Evolutionary conservation across 2,888 invertebrate species (phyloP).

Genomic region (Lottia gigantea): DNA sequence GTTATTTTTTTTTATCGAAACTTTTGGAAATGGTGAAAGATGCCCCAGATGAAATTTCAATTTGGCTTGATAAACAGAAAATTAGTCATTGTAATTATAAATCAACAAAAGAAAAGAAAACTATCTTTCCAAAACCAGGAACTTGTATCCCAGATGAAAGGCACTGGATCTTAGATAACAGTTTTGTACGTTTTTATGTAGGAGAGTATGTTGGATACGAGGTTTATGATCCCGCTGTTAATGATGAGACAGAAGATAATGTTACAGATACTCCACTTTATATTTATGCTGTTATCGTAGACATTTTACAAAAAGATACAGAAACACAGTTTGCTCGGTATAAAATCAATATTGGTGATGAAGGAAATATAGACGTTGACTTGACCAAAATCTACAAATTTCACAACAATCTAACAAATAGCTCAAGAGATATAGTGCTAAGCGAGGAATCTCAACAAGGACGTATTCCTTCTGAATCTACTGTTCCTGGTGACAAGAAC

Average conservation of each 20-base stretch:
- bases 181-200: slow-evolving; percentile 7
- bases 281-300: slow-evolving; percentile 8
- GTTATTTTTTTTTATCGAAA: too few relatives aligned
- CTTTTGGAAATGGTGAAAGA: neutral
- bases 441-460: neutral
- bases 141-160: slow-evolving; percentile 12
- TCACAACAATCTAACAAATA: neutral
- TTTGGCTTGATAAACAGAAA: neutral
- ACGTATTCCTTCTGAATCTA: slow-evolving; percentile 4
- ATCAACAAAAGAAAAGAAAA: neutral
- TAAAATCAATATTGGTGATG: slow-evolving; percentile 17
- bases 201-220: slow-evolving; percentile 17
- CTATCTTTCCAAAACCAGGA: slow-evolving; percentile 15
- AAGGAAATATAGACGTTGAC: slow-evolving; percentile 7
- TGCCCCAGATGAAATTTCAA: neutral
- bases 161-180: slow-evolving; percentile 18
- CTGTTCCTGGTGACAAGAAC: neutral
- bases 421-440: neutral
- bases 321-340: slow-evolving; percentile 5
- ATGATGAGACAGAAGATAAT: neutral
- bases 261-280: neutral
- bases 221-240: slow-evolving; percentile 14
- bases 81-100: neutral
- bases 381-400: neutral
- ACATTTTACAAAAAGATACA: neutral